Evolutionary conservation across 2,888 invertebrate genomes (phyloP).

Genomic region (Zonitis immaculata): DNA sequence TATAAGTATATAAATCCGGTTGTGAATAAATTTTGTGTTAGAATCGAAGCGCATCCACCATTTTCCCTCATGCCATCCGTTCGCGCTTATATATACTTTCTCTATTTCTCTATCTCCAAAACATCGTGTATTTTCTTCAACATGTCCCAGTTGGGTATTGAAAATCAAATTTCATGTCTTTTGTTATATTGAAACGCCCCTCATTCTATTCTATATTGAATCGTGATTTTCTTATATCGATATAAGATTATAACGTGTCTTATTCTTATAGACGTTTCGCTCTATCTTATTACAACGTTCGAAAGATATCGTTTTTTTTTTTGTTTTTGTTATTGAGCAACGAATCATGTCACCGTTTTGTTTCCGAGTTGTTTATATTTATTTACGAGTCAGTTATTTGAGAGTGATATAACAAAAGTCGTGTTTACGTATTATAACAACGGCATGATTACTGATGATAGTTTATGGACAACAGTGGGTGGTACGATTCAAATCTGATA

Average conservation of each 20-base stretch:
- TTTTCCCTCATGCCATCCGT: neutral
- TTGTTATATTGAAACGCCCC: neutral
- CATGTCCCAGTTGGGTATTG: neutral
- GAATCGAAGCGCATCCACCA: conserved; percentile 6
- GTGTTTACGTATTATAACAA: conserved; percentile 32
- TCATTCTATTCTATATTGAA: neutral
- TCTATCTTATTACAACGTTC: neutral
- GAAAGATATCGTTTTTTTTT: conserved; percentile 13
- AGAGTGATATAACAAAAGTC: conserved; percentile 36
- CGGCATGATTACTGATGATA: conserved; percentile 34
- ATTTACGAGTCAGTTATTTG: conserved; percentile 31
- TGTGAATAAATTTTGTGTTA: no score
- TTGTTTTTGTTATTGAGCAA: conserved; percentile 23
- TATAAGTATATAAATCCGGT: no score
- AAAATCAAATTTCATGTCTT: conserved; percentile 1
- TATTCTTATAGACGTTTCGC: neutral
- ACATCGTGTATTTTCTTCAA: neutral
- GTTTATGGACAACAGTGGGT: conserved; percentile 38
- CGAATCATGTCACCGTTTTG: conserved; percentile 32
- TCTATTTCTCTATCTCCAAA: no score
- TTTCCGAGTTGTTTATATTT: conserved; percentile 32
- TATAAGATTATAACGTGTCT: conserved; percentile 4
- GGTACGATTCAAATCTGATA: conserved; percentile 29
- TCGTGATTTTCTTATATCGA: conserved; percentile 4
- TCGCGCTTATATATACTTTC: no score